A percentile compares a stretch with the other conserved stretches of the same genome.
phyloP scores from a whole-genome alignment of 2,113 vertebrate genomes.

The Progne subis region DNA sequence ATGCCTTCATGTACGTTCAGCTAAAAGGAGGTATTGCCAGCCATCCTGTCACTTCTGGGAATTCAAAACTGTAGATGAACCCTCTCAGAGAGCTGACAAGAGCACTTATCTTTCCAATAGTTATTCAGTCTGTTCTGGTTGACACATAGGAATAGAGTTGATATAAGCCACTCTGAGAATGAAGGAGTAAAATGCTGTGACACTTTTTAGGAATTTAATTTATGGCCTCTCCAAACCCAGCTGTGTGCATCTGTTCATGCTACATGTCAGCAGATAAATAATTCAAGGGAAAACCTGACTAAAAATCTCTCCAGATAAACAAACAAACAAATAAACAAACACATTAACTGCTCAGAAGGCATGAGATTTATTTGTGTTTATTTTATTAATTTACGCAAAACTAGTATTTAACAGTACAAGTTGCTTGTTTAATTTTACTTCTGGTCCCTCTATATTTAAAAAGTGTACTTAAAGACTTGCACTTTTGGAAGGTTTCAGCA shows the following conservation, averaged over 20 bases:
- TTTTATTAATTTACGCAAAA: background rate
- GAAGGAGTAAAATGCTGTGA: background rate
- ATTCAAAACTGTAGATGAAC: background rate
- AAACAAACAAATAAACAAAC: background rate
- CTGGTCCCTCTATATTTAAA: background rate
- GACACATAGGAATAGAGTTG: background rate
- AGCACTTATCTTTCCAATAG: background rate
- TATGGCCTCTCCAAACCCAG: background rate
- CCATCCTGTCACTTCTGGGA: background rate
- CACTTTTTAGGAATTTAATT: background rate
- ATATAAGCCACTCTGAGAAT: background rate
- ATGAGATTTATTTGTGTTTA: background rate
- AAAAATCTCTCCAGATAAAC: background rate
- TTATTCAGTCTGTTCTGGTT: background rate
- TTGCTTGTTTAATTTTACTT: background rate
- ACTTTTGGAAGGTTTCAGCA: background rate
- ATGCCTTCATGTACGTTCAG: background rate
- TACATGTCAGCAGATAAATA: background rate
- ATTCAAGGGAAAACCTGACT: background rate
- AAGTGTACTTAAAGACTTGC: background rate
- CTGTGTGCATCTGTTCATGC: background rate
- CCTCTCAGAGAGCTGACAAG: background rate
- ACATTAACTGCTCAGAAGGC: background rate
- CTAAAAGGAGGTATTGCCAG: background rate
- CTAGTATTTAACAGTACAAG: background rate